phyloP scores from a whole-genome alignment of 2,888 invertebrate genomes.

The Pammene fasciana region DNA sequence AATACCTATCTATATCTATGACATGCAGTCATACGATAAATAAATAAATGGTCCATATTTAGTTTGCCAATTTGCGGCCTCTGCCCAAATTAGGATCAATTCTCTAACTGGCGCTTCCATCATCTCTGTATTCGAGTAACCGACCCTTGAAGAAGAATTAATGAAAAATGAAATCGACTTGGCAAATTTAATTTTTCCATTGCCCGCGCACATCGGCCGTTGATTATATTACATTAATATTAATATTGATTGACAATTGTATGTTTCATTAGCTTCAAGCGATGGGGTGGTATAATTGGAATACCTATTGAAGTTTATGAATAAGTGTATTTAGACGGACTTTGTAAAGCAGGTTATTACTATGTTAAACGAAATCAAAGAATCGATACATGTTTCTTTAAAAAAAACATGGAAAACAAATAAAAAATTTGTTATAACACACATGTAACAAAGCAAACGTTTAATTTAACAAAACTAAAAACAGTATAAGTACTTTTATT shows the following conservation, averaged over 20 bases:
- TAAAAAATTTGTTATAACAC: too few species aligned
- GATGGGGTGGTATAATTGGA: not conserved
- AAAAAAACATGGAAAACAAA: too few species aligned
- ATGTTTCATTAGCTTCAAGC: slow-evolving; percentile 32
- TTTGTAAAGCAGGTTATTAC: not conserved
- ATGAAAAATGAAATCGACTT: slow-evolving; percentile 81
- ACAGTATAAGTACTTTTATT: too few species aligned
- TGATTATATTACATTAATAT: slow-evolving; percentile 61
- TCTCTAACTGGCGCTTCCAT: slow-evolving; percentile 42
- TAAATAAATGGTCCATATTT: too few species aligned
- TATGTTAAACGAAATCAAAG: too few species aligned
- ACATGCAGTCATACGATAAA: too few species aligned
- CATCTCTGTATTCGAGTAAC: slow-evolving; percentile 16
- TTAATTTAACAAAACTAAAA: too few species aligned
- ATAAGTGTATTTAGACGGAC: not conserved
- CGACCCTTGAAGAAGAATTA: slow-evolving; percentile 73
- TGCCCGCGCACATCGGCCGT: slow-evolving; percentile 56
- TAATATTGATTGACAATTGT: slow-evolving; percentile 58
- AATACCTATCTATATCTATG: too few species aligned
- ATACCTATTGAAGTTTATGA: not conserved
- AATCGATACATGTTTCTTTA: too few species aligned
- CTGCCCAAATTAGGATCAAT: too few species aligned
- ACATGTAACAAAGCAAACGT: too few species aligned
- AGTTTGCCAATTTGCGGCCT: too few species aligned
- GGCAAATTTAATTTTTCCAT: slow-evolving; percentile 76